Evolutionary conservation across 2,888 invertebrate genomes (phyloP).

Genomic region (Andrena minutula): DNA sequence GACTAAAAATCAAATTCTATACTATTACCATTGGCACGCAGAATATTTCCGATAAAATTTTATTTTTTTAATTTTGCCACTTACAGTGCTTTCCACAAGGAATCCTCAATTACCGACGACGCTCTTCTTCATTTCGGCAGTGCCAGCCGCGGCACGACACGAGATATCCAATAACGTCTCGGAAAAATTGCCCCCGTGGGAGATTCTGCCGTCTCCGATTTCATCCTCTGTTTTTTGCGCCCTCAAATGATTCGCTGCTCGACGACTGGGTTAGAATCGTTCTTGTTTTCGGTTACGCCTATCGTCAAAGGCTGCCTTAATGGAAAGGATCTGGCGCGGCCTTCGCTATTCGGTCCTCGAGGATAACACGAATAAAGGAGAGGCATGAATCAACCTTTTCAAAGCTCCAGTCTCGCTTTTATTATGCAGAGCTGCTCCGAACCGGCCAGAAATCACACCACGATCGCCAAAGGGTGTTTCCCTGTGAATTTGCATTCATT

Average conservation of each 20-base stretch:
- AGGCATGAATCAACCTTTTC: neutral
- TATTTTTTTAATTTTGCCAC: too few species aligned
- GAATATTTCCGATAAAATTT: too few species aligned
- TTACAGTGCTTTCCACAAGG: too few species aligned
- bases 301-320: constrained; percentile 22
- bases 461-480: neutral
- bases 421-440: neutral
- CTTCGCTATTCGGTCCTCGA: neutral
- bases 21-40: too few species aligned
- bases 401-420: neutral
- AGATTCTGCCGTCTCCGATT: neutral
- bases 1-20: too few species aligned
- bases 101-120: neutral
- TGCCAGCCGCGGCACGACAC: neutral
- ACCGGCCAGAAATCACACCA: neutral
- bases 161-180: neutral
- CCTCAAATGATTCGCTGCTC: neutral
- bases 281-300: neutral
- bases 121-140: neutral
- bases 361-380: neutral
- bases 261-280: neutral
- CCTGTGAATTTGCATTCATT: neutral
- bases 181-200: neutral
- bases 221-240: neutral
- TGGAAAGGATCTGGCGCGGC: neutral